Percentiles rank a stretch among this genome's conserved stretches.
Conservation (phyloP, 2,888 invertebrate species). For the Chrysolina americana region DNA sequence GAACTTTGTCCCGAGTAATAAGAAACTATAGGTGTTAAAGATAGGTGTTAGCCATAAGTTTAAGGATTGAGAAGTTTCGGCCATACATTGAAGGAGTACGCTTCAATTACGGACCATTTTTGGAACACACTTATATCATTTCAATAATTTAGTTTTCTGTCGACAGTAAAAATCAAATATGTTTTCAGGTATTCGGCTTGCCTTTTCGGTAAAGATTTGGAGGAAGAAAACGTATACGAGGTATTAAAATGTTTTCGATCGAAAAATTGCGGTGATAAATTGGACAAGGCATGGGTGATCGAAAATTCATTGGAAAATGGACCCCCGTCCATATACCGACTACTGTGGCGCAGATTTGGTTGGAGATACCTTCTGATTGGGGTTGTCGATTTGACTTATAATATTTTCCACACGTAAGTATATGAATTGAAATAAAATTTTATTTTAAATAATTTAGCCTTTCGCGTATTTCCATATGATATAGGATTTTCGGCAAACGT, state of each 20-base stretch:
- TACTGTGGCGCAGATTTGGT: conserved; percentile 54
- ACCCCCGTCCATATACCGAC: conserved; percentile 45
- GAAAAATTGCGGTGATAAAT: conserved; percentile 53
- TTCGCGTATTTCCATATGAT: too few species aligned
- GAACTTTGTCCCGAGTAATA: too few species aligned
- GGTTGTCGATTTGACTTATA: conserved; percentile 52
- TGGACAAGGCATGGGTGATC: conserved; percentile 50
- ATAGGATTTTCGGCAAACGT: too few species aligned
- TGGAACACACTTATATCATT: too few species aligned
- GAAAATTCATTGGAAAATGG: conserved; percentile 34
- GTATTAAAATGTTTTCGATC: conserved; percentile 59
- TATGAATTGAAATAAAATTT: too few species aligned
- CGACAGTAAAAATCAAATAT: background rate
- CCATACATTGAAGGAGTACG: too few species aligned
- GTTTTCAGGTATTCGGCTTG: conserved; percentile 49
- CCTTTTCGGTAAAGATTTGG: conserved; percentile 76
- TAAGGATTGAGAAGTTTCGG: too few species aligned
- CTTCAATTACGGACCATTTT: too few species aligned
- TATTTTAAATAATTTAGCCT: too few species aligned
- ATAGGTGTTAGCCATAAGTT: too few species aligned
- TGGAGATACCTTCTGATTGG: conserved; percentile 55
- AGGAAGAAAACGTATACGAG: conserved; percentile 74
- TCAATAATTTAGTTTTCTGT: too few species aligned
- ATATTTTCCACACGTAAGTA: conserved; percentile 25
- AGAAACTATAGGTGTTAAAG: too few species aligned